A percentile compares a stretch with the other conserved stretches of the same genome.
phyloP scores from a whole-genome alignment of 2,113 vertebrate genomes.

The Chiloscyllium plagiosum region DNA sequence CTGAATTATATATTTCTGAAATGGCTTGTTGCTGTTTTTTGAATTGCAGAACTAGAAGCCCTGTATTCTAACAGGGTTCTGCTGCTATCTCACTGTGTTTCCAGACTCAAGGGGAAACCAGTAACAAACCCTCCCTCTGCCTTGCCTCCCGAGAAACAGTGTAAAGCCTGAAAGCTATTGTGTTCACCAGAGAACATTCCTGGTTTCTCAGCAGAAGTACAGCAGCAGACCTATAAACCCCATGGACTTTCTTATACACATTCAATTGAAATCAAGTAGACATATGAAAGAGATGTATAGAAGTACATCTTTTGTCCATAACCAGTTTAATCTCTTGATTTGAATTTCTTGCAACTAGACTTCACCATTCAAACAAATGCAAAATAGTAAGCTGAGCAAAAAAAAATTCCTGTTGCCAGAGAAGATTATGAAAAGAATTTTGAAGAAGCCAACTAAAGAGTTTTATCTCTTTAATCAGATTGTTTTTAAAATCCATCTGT shows the following conservation, averaged over 20 bases:
- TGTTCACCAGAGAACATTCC: not conserved
- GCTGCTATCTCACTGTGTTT: not conserved
- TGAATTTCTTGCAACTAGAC: not conserved
- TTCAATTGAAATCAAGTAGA: not conserved
- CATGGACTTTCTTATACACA: not conserved
- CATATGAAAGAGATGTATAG: not conserved
- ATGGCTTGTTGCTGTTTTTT: not conserved
- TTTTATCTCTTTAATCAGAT: not conserved
- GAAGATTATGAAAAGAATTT: not conserved
- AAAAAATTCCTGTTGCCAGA: not conserved
- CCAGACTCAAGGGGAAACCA: not conserved
- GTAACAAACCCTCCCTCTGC: not conserved
- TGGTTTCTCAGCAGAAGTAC: not conserved
- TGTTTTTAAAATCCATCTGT: slow-evolving; percentile 55
- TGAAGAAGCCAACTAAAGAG: not conserved
- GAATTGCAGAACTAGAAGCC: not conserved
- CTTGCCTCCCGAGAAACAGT: not conserved
- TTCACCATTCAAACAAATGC: not conserved
- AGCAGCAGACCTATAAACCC: not conserved
- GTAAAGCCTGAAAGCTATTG: not conserved
- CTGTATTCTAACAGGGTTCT: not conserved
- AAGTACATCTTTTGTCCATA: not conserved
- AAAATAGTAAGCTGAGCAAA: not conserved
- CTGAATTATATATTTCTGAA: not conserved
- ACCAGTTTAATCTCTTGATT: not conserved